Conservation (phyloP, 2,888 invertebrate genomes). For the Mycogona germanica region DNA sequence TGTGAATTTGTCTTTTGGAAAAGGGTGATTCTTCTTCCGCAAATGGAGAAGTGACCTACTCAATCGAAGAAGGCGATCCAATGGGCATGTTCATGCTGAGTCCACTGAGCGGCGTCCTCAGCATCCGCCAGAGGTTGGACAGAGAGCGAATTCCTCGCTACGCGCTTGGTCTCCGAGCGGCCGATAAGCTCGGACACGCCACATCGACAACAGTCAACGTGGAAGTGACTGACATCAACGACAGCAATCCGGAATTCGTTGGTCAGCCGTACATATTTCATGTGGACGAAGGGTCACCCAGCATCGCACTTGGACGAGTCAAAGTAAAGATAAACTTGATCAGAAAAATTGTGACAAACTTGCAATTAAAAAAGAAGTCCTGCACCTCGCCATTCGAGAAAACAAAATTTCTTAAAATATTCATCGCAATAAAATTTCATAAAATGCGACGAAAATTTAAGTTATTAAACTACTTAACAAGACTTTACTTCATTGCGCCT, state of each 20-base stretch:
- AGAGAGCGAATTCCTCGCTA: constrained; percentile 80
- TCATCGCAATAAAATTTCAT: background rate
- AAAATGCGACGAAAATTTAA: too few species aligned
- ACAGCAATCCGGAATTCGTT: constrained; percentile 82
- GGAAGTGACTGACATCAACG: constrained; percentile 80
- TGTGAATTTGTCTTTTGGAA: background rate
- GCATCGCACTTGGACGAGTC: constrained; percentile 53
- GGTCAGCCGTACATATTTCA: constrained; percentile 63
- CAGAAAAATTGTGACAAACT: background rate
- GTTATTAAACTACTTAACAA: too few species aligned
- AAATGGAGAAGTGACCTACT: constrained; percentile 49
- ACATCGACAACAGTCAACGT: constrained; percentile 76
- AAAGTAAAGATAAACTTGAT: constrained; percentile 29
- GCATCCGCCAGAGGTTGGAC: constrained; percentile 70
- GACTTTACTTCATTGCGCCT: background rate
- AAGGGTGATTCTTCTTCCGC: background rate
- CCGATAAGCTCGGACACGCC: constrained; percentile 68
- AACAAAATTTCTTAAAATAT: background rate
- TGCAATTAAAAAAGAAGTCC: too few species aligned
- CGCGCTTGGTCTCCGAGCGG: constrained; percentile 71
- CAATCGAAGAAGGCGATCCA: constrained; percentile 78
- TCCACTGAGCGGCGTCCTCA: constrained; percentile 73
- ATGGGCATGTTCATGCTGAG: constrained; percentile 78
- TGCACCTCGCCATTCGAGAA: too few species aligned
- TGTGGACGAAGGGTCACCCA: constrained; percentile 26